These are phyloP conservation scores for Centroberyx gerrardi DNA, from an alignment of 2,797 vertebrate species.

Conservation along the genomic window DNA sequence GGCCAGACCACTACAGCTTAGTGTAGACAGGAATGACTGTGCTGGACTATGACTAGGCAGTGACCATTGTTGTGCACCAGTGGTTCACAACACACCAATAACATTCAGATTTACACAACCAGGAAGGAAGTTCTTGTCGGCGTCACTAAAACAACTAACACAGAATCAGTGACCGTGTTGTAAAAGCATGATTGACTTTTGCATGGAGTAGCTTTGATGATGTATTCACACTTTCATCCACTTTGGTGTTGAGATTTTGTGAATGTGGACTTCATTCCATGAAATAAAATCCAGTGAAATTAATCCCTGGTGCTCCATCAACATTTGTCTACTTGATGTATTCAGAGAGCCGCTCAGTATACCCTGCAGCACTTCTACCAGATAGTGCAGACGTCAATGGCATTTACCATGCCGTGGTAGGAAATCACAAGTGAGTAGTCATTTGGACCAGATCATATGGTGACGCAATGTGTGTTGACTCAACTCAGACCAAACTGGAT, in stretches of 20 bases:
- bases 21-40: conserved; percentile 62
- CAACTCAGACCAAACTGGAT: not conserved
- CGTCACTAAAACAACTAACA: conserved; percentile 52
- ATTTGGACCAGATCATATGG: not conserved
- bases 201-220: conserved; percentile 31
- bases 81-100: conserved; percentile 66
- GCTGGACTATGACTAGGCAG: conserved; percentile 60
- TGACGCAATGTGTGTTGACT: not conserved
- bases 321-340: conserved; percentile 54
- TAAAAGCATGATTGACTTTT: conserved; percentile 22
- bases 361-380: conserved; percentile 18
- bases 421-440: conserved; percentile 30
- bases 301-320: conserved; percentile 18
- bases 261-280: conserved; percentile 32
- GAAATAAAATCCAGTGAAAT: conserved; percentile 29
- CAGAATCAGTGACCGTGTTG: conserved; percentile 24
- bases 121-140: conserved; percentile 55
- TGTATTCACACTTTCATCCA: conserved; percentile 26
- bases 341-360: conserved; percentile 36
- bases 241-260: conserved; percentile 15
- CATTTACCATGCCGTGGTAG: conserved; percentile 12
- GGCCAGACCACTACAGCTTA: conserved; percentile 58
- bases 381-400: not conserved
- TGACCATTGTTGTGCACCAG: conserved; percentile 74
- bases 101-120: conserved; percentile 59